phyloP scores from a whole-genome alignment of 1,140 invertebrate genomes.

The Pseudomyrmex dendroicus region DNA sequence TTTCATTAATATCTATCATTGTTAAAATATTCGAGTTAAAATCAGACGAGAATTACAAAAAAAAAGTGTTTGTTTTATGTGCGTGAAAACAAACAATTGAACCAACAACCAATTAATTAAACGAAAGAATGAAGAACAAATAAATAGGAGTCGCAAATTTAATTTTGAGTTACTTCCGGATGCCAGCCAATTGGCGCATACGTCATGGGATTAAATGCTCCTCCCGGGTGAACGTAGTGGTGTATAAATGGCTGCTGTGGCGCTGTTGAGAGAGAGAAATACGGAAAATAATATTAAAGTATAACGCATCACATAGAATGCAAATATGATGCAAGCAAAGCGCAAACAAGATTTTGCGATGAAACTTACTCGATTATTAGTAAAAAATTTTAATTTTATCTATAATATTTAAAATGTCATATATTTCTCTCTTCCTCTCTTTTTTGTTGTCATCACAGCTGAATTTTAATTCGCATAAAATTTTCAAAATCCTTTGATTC shows the following conservation, averaged over 20 bases:
- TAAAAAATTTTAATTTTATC: slow-evolving; percentile 40
- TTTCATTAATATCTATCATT: neutral
- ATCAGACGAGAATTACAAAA: neutral
- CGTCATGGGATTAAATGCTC: slow-evolving; percentile 42
- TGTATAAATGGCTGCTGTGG: neutral
- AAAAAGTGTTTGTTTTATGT: slow-evolving; percentile 5
- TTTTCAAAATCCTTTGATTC: slow-evolving; percentile 48
- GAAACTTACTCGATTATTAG: slow-evolving; percentile 45
- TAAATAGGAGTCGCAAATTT: neutral
- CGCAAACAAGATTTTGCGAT: slow-evolving; percentile 35
- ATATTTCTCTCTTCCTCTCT: slow-evolving; percentile 4
- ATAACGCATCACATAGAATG: neutral
- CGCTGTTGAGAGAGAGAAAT: slow-evolving; percentile 30
- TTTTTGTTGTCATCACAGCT: neutral
- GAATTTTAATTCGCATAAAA: slow-evolving; percentile 32
- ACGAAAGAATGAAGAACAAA: neutral
- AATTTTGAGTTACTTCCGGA: slow-evolving; percentile 29
- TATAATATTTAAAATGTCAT: slow-evolving; percentile 17
- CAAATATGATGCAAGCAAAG: slow-evolving; percentile 34
- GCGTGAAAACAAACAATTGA: slow-evolving; percentile 41
- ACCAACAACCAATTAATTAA: slow-evolving; percentile 11
- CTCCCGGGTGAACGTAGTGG: slow-evolving; percentile 28
- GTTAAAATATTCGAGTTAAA: slow-evolving; percentile 26
- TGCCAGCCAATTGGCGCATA: slow-evolving; percentile 14
- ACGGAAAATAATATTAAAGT: slow-evolving; percentile 32